phyloP scores from a whole-genome alignment of 2,888 invertebrate genomes.

The Diarsia mendica region DNA sequence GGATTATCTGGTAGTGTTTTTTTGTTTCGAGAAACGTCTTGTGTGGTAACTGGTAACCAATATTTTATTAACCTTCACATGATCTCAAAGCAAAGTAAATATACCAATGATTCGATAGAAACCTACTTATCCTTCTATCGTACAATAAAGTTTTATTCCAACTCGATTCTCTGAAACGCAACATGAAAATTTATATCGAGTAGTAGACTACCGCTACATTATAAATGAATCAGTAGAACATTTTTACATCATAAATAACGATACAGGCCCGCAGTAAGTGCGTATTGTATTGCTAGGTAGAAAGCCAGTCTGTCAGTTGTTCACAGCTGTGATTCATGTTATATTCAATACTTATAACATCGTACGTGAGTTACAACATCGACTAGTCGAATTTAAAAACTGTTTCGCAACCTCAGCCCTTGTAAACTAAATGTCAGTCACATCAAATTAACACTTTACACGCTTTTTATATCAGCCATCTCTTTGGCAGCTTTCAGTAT shows the following conservation, averaged over 20 bases:
- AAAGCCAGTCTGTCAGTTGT: slow-evolving; percentile 58
- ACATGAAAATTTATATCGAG: slow-evolving; percentile 33
- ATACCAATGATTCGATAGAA: slow-evolving; percentile 24
- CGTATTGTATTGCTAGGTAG: slow-evolving; percentile 51
- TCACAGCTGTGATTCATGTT: slow-evolving; percentile 69
- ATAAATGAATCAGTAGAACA: slow-evolving; percentile 50
- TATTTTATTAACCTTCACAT: slow-evolving; percentile 10
- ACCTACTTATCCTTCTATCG: slow-evolving; percentile 13
- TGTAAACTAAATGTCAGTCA: slow-evolving; percentile 83
- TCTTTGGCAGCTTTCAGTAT: slow-evolving; percentile 78
- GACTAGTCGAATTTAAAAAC: slow-evolving; percentile 73
- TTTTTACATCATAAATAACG: slow-evolving; percentile 52
- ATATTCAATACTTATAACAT: slow-evolving; percentile 67
- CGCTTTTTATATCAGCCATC: slow-evolving; percentile 75
- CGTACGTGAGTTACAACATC: slow-evolving; percentile 77
- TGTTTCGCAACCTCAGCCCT: slow-evolving; percentile 77
- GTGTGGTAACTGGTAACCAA: slow-evolving; percentile 10
- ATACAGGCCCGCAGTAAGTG: slow-evolving; percentile 37
- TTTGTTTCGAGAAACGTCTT: slow-evolving; percentile 10
- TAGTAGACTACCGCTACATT: slow-evolving; percentile 29
- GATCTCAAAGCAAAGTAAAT: slow-evolving; percentile 13
- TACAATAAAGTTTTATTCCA: slow-evolving; percentile 33
- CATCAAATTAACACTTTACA: slow-evolving; percentile 67
- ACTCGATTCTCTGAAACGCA: slow-evolving; percentile 37
- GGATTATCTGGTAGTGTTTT: slow-evolving; percentile 26